These are phyloP conservation scores for Lagopus leucura DNA, from an alignment of 2,113 vertebrate genomes.

Conservation along the genomic window DNA sequence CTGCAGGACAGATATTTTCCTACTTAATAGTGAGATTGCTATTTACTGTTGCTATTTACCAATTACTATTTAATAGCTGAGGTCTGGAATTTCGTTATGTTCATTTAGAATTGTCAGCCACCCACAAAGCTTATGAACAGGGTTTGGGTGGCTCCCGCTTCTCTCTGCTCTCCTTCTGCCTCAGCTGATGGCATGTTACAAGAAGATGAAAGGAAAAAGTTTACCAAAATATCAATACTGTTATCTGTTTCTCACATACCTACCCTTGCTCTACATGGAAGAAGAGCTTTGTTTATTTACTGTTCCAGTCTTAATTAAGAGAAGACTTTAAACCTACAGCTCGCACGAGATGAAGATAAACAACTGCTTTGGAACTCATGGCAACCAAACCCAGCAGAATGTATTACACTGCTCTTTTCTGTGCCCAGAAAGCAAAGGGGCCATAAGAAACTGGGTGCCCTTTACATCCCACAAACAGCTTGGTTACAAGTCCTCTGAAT, in stretches of 20 bases:
- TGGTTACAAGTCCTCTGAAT: rapidly evolving
- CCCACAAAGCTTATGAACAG: constrained; percentile 1
- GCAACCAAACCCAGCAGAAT: background rate
- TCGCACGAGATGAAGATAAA: constrained; percentile 15
- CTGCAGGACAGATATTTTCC: background rate
- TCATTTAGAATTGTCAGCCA: background rate
- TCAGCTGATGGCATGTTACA: background rate
- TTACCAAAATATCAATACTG: background rate
- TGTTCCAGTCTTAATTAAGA: constrained; percentile 34
- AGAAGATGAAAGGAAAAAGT: constrained; percentile 19
- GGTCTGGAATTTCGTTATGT: background rate
- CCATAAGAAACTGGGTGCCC: background rate
- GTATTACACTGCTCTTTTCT: background rate
- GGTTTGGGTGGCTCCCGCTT: background rate
- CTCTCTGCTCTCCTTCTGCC: background rate
- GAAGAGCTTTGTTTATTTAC: constrained; percentile 35
- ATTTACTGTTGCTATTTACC: background rate
- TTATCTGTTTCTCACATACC: constrained; percentile 37
- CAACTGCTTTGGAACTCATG: background rate
- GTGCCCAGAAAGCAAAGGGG: background rate
- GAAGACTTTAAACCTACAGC: background rate
- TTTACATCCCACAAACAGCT: background rate
- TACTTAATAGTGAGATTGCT: background rate
- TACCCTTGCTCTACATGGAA: background rate
- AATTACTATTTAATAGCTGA: background rate